Percentiles rank a stretch among this genome's conserved stretches.
phyloP scores from a whole-genome alignment of 1,140 invertebrate genomes.

The Liolophura sinensis region DNA sequence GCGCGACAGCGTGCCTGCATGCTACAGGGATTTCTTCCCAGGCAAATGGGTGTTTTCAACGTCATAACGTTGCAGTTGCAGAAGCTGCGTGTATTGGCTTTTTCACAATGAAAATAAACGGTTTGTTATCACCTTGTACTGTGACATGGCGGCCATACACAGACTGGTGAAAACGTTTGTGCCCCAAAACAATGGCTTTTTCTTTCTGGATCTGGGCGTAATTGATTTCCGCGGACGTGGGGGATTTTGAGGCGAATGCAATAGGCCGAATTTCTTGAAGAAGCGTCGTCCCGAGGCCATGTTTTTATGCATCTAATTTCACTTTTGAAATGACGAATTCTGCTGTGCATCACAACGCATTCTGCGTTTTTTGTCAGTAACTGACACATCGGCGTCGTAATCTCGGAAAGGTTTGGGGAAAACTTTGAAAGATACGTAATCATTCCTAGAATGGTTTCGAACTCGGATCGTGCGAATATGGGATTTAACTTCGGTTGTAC shows the following conservation, averaged over 20 bases:
- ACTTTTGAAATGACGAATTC: slow-evolving; percentile 13
- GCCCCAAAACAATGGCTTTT: slow-evolving; percentile 60
- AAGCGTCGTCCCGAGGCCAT: slow-evolving; percentile 55
- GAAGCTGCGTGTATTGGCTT: too few species aligned
- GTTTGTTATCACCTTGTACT: slow-evolving; percentile 43
- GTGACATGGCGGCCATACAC: slow-evolving; percentile 50
- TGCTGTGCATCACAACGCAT: slow-evolving; percentile 12
- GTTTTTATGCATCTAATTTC: slow-evolving; percentile 29
- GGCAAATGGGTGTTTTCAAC: too few species aligned
- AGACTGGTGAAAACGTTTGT: slow-evolving; percentile 62
- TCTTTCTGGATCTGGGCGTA: slow-evolving; percentile 62
- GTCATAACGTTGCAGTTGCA: too few species aligned
- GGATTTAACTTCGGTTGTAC: slow-evolving; percentile 18
- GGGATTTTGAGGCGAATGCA: slow-evolving; percentile 55
- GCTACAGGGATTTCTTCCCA: too few species aligned
- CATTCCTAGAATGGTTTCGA: too few species aligned
- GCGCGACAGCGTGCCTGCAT: too few species aligned
- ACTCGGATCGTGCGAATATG: too few species aligned
- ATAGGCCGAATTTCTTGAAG: slow-evolving; percentile 58
- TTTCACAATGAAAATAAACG: too few species aligned
- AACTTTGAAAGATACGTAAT: slow-evolving; percentile 55
- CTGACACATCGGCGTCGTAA: slow-evolving; percentile 8
- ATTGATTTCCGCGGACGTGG: slow-evolving; percentile 55
- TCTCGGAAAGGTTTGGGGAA: slow-evolving; percentile 38
- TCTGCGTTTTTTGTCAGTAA: slow-evolving; percentile 2